Conservation (phyloP, 2,113 vertebrate genomes). For the Theropithecus gelada region DNA sequence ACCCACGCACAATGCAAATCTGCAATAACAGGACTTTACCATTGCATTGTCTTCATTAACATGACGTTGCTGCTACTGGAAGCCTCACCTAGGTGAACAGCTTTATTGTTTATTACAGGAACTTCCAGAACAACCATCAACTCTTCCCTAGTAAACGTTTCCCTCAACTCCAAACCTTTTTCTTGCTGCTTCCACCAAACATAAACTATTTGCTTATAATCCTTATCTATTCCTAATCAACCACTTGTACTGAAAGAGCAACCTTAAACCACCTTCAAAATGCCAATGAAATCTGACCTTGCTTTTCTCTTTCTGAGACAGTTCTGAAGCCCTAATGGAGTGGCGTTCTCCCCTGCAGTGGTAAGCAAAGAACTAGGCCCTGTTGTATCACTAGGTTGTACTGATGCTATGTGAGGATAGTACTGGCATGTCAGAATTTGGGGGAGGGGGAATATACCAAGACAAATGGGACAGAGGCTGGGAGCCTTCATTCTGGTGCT, state of each 20-base stretch:
- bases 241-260: not conserved
- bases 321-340: not conserved
- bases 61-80: accelerated
- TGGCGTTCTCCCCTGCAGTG: not conserved
- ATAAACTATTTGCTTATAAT: not conserved
- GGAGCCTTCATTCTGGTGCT: not conserved
- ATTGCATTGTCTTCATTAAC: too few relatives aligned
- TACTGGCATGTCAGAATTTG: too few relatives aligned
- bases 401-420: not conserved
- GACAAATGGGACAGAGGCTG: not conserved
- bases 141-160: not conserved
- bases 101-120: not conserved
- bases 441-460: not conserved
- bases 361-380: not conserved
- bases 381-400: not conserved
- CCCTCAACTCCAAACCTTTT: not conserved
- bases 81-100: not conserved
- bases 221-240: not conserved
- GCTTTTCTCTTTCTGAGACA: not conserved
- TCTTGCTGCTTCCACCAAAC: not conserved
- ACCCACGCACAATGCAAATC: accelerated
- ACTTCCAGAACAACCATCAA: not conserved
- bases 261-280: not conserved
- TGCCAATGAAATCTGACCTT: not conserved
- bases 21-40: not conserved